Base-by-base conservation (phyloP, 92 coral and sea anemone species). In the Heteractis magnifica region DNA sequence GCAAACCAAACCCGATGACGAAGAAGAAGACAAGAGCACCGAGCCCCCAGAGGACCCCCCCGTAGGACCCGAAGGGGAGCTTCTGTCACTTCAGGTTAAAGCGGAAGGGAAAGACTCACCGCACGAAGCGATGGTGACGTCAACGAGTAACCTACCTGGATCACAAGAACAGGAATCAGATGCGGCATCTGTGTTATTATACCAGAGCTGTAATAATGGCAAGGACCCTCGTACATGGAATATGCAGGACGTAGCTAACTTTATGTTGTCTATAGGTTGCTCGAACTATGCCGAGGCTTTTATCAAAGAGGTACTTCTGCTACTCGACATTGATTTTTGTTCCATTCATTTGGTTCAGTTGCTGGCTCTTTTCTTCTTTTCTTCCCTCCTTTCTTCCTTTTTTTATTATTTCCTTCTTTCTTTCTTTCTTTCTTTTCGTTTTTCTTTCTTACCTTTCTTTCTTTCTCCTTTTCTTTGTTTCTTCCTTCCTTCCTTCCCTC, bases 151-250 rank as follows among this genome's bases (percentile, higher is more conserved):
- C 78, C 84, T 94, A 12, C 94, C 97, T 8, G 95, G 87, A 18
- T 79, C 88, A 52, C 94, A 80, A 81, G 88, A 87, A 64, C 93
- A 90, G 60, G 93, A 92, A 18, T 89, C 98, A 16, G 98, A 94
- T 80, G 98, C 98, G 18, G 98, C 98, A 49, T 94, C 98, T 3
- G 98, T 94, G 3, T 87, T 94, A 52, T 83, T 94, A 10, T 94
- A 94, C 65, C 98, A 94, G 86, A 94, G 95, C 85, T 91, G 92
- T 60, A 92, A 94, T 82, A 89, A 90, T 52, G 90, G 98, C 18
- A 94, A 94, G 52, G 98, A 94, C 6, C 98, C 98, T 20, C 95
- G 98, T 34, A 92, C 90, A 86, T 94, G 98, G 98, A 94, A 94
- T 71, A 94, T 94, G 79, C 98, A 91, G 82, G 98, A 94, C 64